Conservation (phyloP, 1,140 invertebrate genomes). For the Eumeta japonica region DNA sequence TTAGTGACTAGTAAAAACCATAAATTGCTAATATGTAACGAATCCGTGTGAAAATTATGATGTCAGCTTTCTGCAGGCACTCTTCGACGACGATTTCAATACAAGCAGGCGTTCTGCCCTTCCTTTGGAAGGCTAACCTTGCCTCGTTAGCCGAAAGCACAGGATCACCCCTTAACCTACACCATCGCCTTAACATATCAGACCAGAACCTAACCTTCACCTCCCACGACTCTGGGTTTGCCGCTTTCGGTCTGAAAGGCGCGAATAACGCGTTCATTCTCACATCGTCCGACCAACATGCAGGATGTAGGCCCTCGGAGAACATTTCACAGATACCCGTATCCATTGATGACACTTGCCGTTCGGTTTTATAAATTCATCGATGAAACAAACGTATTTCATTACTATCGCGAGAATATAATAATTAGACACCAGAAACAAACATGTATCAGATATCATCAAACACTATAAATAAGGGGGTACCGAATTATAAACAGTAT, state of each 20-base stretch:
- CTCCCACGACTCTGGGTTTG: conserved; percentile 69
- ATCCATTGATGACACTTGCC: no score
- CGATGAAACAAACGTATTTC: no score
- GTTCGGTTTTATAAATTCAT: no score
- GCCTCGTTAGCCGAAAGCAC: conserved; percentile 62
- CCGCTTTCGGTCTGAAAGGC: conserved; percentile 63
- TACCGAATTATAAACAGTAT: no score
- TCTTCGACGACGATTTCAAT: conserved; percentile 64
- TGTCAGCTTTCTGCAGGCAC: conserved; percentile 42
- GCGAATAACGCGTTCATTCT: conserved; percentile 70
- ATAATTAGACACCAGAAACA: no score
- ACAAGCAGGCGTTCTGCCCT: conserved; percentile 62
- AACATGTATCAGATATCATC: no score
- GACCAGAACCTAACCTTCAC: conserved; percentile 76
- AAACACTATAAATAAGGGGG: no score
- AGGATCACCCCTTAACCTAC: conserved; percentile 54
- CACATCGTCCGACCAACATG: conserved; percentile 67
- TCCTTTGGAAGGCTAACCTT: conserved; percentile 62
- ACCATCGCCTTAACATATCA: conserved; percentile 63
- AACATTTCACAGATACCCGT: no score
- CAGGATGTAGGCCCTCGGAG: conserved; percentile 47
- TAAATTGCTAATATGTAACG: no score
- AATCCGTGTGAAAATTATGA: no score
- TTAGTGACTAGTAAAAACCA: no score
- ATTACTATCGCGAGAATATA: no score